Conservation (phyloP, 2,888 invertebrate genomes). For the Tenthredo scrophulariae region DNA sequence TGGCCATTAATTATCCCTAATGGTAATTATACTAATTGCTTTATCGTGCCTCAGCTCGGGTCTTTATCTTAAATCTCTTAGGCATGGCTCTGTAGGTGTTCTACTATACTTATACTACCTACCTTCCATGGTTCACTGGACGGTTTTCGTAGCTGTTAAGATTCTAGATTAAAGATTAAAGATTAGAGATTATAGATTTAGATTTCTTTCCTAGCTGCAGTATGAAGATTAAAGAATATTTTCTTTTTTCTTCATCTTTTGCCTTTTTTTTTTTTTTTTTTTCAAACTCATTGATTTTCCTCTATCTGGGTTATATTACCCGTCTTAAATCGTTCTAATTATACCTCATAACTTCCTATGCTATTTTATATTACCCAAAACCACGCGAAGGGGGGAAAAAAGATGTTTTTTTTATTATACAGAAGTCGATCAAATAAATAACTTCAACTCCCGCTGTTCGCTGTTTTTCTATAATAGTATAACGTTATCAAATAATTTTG, state of each 20-base stretch:
- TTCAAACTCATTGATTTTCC: neutral
- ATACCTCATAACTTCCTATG: neutral
- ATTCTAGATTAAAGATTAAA: slow-evolving; percentile 12
- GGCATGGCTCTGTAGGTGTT: neutral
- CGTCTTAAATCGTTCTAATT: neutral
- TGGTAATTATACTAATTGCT: slow-evolving; percentile 64
- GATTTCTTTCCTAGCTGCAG: neutral
- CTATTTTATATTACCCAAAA: neutral
- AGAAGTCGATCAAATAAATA: slow-evolving; percentile 9
- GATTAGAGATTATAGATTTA: neutral
- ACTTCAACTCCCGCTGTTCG: neutral
- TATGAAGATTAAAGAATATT: neutral
- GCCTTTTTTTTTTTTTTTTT: neutral
- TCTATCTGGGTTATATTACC: neutral
- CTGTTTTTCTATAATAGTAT: neutral
- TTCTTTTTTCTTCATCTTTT: neutral
- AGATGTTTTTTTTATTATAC: neutral
- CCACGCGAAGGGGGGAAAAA: neutral
- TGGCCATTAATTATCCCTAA: slow-evolving; percentile 59
- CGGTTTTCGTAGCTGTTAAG: slow-evolving; percentile 25
- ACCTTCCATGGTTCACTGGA: neutral
- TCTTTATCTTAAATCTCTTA: slow-evolving; percentile 45
- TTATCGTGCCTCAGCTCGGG: slow-evolving; percentile 28
- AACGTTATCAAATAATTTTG: neutral
- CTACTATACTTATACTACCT: neutral